phyloP scores from a whole-genome alignment of 2,113 vertebrate species.

The Phrynocephalus versicolor region DNA sequence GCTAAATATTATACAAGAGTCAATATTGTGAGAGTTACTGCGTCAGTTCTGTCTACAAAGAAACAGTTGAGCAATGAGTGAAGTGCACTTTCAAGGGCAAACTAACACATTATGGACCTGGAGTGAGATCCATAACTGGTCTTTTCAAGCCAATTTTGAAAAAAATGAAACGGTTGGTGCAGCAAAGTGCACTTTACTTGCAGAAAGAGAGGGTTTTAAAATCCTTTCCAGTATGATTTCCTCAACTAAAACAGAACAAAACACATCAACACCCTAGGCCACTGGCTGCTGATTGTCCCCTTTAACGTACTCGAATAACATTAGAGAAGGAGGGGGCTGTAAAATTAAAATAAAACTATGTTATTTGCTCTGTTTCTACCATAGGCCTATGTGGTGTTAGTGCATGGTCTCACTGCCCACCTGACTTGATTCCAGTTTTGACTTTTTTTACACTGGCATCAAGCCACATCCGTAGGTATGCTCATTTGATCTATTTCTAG shows the following conservation, averaged over 20 bases:
- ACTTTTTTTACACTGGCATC: too few species aligned
- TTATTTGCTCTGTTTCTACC: background rate
- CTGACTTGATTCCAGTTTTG: too few species aligned
- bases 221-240: background rate
- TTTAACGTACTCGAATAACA: background rate
- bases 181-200: background rate
- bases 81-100: background rate
- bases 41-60: background rate
- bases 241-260: background rate
- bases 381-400: too few species aligned
- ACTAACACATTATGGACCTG: background rate
- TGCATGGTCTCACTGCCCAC: too few species aligned
- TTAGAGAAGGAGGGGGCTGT: background rate
- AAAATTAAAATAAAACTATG: background rate
- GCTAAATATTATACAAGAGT: slow-evolving; percentile 19
- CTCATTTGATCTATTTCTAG: too few species aligned
- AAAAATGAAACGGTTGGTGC: background rate
- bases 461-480: too few species aligned
- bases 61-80: slow-evolving; percentile 21
- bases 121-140: background rate
- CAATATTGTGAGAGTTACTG: background rate
- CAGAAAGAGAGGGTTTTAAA: background rate
- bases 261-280: background rate
- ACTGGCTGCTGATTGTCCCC: background rate
- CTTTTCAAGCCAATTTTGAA: background rate